A percentile compares a stretch with the other conserved stretches of the same genome.
Evolutionary conservation across 2,888 invertebrate species (phyloP).

Genomic region (Caenorhabditis wallacei): DNA sequence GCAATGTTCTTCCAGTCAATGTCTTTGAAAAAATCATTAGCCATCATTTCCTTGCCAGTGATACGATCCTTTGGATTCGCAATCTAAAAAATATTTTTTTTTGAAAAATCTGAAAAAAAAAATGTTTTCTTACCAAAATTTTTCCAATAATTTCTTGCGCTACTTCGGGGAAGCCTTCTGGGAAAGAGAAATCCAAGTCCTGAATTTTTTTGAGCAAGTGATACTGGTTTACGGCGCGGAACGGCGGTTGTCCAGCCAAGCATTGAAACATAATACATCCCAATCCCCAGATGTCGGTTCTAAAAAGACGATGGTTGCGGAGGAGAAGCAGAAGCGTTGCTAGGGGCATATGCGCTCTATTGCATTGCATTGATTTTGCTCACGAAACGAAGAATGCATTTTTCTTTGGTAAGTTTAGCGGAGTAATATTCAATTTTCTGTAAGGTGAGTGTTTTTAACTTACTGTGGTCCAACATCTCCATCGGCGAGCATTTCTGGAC

Average conservation of each 20-base stretch:
- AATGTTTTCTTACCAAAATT: slow-evolving; percentile 86
- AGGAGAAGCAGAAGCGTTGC: no score
- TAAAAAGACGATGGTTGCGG: no score
- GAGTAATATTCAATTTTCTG: no score
- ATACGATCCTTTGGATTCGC: slow-evolving; percentile 88
- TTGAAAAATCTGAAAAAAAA: no score
- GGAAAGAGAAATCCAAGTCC: slow-evolving; percentile 92
- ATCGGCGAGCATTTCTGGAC: slow-evolving; percentile 92
- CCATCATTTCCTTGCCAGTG: slow-evolving; percentile 87
- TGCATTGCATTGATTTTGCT: no score
- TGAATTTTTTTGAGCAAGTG: slow-evolving; percentile 96
- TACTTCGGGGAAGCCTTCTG: slow-evolving; percentile 91
- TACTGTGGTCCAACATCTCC: slow-evolving; percentile 76
- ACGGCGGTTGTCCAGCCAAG: slow-evolving; percentile 94
- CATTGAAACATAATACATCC: slow-evolving; percentile 89
- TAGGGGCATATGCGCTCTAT: no score
- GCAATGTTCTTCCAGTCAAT: slow-evolving; percentile 90
- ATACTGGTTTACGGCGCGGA: slow-evolving; percentile 93
- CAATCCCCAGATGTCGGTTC: slow-evolving; percentile 96
- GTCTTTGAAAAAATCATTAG: slow-evolving; percentile 91
- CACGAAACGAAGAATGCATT: no score
- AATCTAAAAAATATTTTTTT: slow-evolving; percentile 27
- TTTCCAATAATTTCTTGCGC: slow-evolving; percentile 93
- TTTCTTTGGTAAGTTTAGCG: no score
- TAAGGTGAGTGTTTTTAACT: no score